Base-by-base conservation (phyloP, 2,888 invertebrate genomes). In the Automeris io region DNA sequence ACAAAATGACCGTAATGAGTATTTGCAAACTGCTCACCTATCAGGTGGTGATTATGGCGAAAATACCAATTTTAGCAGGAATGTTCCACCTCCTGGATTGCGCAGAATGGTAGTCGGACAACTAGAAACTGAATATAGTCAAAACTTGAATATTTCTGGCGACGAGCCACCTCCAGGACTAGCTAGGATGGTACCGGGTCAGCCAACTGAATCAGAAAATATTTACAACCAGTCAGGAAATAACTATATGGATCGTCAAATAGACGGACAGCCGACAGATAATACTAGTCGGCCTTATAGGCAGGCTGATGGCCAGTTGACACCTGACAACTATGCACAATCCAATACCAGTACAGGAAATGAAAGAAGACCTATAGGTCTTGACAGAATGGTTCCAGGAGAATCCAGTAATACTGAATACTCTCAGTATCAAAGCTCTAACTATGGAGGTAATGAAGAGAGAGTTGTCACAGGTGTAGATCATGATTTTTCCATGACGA, bases 11-110 rank as follows among this genome's bases (percentile, higher is more conserved):
- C 85, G 93, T 41, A 92, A 93, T 64, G 91, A 93, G 66, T 93
- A 93, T 66, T 73, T 93, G 41, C 93, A 93, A 73, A 93, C 93
- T 2, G 93, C 93, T 11, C 92, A 93, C 57, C 71, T 93, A 33
- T 92, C 92, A 1, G 89, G 90, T 51, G 75, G 80, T 6, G 86
- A 87, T 49, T 87, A 78, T 47, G 71, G 70, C 7, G 85, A 81
- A 45, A 86, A 86, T 50, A 77, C 81, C 3, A 80, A 85, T 48
- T 80, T 77, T 31, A 75, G 74, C 40, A 56, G 62, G 23, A 77
- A 81, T 40, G 75, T 88, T 44, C 91, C 91, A 1, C 91, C 91
- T 2, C 90, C 91, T 0, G 91, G 91, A 0, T 59, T 91, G 6
- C 89, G 91, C 8, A 78, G 92, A 47, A 85, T 92, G 82, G 92